Evolutionary conservation across 2,113 vertebrate genomes (phyloP).

Genomic region (Columba janthina): DNA sequence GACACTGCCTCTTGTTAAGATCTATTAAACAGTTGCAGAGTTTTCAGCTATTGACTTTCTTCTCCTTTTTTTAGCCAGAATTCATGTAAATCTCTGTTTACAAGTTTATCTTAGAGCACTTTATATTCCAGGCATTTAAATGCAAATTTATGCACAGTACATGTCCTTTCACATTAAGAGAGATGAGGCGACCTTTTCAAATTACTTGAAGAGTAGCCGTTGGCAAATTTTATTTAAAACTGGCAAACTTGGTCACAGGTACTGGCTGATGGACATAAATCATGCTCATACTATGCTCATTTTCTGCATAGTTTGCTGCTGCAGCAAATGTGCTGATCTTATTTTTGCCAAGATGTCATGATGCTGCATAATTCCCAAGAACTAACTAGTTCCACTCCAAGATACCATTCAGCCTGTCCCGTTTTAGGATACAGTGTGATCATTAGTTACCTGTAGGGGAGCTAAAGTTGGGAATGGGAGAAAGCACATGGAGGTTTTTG

Average conservation of each 20-base stretch:
- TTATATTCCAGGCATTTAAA: background rate
- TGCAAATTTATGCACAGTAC: background rate
- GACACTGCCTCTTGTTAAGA: background rate
- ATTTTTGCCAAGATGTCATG: background rate
- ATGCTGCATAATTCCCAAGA: background rate
- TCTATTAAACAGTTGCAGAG: background rate
- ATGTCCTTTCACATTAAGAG: background rate
- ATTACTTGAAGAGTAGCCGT: background rate
- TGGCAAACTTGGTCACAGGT: background rate
- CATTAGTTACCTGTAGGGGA: background rate
- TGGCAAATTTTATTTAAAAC: background rate
- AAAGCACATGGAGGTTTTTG: background rate
- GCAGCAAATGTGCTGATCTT: background rate
- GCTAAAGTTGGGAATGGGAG: background rate
- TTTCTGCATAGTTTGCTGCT: background rate
- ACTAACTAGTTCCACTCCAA: background rate
- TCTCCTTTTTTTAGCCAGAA: background rate
- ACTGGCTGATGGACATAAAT: background rate
- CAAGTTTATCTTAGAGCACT: background rate
- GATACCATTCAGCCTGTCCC: background rate
- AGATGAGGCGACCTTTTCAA: background rate
- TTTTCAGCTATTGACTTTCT: background rate
- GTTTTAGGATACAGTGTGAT: background rate
- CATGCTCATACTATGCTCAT: background rate
- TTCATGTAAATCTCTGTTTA: background rate